Evolutionary conservation across 1,140 invertebrate genomes (phyloP).

Genomic region (Zophobas morio): DNA sequence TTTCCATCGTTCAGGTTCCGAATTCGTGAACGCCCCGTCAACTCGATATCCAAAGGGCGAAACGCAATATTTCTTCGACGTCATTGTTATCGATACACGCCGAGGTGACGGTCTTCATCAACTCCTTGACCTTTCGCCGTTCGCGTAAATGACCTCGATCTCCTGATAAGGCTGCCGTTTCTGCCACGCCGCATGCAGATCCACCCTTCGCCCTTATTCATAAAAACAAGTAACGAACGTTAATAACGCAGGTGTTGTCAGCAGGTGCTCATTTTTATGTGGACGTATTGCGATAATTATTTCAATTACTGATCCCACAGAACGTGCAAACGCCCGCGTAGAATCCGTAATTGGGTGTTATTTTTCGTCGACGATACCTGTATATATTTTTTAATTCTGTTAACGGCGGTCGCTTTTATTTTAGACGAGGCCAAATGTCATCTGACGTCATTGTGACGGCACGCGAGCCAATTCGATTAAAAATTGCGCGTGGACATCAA

Average conservation of each 20-base stretch:
- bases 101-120: not conserved
- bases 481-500: too few species aligned
- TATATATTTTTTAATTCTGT: too few species aligned
- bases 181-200: not conserved
- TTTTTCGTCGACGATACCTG: too few species aligned
- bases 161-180: slow-evolving; percentile 19
- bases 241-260: slow-evolving; percentile 28
- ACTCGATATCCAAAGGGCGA: not conserved
- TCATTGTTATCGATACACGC: not conserved
- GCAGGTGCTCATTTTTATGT: slow-evolving; percentile 19
- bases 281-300: slow-evolving; percentile 20
- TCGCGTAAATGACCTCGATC: slow-evolving; percentile 24
- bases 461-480: too few species aligned
- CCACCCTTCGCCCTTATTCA: slow-evolving; percentile 1
- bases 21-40: too few species aligned
- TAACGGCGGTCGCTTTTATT: too few species aligned
- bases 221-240: slow-evolving; percentile 28
- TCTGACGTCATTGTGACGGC: too few species aligned
- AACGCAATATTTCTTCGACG: slow-evolving; percentile 8
- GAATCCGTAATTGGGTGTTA: too few species aligned
- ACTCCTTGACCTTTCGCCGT: slow-evolving; percentile 21
- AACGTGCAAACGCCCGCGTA: too few species aligned
- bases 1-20: not conserved
- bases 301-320: not conserved
- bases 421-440: too few species aligned